Conservation (phyloP, 2,113 vertebrate genomes). For the Rallus limicola region DNA sequence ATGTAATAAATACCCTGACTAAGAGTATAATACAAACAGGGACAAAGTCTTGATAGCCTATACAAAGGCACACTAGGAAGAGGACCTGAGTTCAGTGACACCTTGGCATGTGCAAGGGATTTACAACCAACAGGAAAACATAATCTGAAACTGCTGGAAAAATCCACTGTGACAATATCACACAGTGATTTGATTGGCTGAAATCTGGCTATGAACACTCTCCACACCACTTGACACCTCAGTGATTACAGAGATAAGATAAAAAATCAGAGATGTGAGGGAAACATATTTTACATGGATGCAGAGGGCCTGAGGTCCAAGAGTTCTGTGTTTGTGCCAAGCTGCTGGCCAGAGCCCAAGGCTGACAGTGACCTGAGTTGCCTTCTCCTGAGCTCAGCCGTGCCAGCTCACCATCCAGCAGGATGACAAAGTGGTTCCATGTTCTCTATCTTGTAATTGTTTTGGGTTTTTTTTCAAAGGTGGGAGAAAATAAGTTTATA, state of each 20-base stretch:
- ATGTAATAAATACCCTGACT: too few species aligned
- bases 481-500: background rate
- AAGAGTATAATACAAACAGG: fast-evolving
- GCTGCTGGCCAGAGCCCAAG: background rate
- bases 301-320: background rate
- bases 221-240: fast-evolving
- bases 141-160: background rate
- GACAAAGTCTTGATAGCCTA: background rate
- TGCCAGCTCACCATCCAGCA: background rate
- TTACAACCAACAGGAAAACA: background rate
- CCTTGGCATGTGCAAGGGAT: fast-evolving
- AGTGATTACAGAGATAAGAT: background rate
- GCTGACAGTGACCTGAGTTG: background rate
- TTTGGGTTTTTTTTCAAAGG: background rate
- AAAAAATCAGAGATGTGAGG: background rate
- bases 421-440: background rate
- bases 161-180: fast-evolving
- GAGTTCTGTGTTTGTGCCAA: background rate
- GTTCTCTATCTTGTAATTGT: background rate
- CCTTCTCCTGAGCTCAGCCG: background rate
- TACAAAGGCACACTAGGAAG: background rate
- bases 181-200: background rate
- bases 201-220: background rate
- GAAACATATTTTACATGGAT: fast-evolving
- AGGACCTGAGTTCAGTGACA: background rate